phyloP scores from a whole-genome alignment of 2,797 vertebrate genomes.

The Megaceryle alcyon region DNA sequence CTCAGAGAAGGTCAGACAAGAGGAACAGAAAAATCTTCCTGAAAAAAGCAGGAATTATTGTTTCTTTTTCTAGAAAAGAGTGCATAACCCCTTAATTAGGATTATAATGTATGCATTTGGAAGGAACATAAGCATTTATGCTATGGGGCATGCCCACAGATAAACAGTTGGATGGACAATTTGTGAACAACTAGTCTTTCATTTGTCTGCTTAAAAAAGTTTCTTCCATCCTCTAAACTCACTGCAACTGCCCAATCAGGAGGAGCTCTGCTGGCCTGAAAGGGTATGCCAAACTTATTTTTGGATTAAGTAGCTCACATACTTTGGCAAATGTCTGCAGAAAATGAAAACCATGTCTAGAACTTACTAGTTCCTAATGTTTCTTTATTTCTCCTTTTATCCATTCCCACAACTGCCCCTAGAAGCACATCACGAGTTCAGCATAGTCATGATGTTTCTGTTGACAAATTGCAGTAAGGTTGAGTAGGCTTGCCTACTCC shows the following conservation, averaged over 20 bases:
- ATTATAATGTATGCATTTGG: neutral
- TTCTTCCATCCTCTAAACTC: neutral
- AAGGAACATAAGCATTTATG: neutral
- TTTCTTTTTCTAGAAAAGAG: neutral
- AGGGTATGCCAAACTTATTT: neutral
- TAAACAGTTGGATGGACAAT: neutral
- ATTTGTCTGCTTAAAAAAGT: neutral
- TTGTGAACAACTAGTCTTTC: neutral
- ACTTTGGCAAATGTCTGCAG: neutral
- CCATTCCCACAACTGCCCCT: neutral
- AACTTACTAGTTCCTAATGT: neutral
- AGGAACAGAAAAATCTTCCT: neutral
- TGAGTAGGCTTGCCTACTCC: neutral
- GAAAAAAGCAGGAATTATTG: neutral
- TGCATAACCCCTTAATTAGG: neutral
- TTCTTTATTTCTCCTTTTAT: neutral
- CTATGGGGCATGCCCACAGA: neutral
- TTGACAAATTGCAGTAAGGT: neutral
- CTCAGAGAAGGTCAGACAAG: neutral
- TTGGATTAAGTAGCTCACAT: neutral
- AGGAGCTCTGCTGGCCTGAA: neutral
- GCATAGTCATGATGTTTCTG: neutral
- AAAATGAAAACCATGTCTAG: conserved; percentile 30
- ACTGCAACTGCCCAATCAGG: neutral
- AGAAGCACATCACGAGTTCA: neutral